These are phyloP conservation scores for Lithophane socia DNA, from an alignment of 2,888 invertebrate genomes.

Conservation along the genomic window DNA sequence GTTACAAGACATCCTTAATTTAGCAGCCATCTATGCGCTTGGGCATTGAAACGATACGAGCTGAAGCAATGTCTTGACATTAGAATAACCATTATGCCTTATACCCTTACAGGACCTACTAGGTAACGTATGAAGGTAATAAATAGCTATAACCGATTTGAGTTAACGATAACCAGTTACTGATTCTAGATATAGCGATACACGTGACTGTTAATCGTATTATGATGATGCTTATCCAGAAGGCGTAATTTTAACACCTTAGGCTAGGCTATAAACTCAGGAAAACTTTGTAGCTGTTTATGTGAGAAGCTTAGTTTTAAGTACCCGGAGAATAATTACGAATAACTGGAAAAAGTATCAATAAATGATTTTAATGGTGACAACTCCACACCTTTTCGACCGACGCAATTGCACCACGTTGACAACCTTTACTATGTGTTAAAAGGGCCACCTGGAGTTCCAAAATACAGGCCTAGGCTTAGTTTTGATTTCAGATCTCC, in stretches of 20 bases:
- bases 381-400: not conserved
- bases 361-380: not conserved
- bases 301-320: not conserved
- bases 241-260: not conserved
- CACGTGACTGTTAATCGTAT: not conserved
- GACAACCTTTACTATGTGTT: too few relatives aligned
- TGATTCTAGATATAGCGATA: not conserved
- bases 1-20: not conserved
- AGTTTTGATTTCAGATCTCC: too few relatives aligned
- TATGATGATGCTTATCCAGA: not conserved
- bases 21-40: not conserved
- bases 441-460: too few relatives aligned
- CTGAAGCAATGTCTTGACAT: not conserved
- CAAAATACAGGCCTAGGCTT: too few relatives aligned
- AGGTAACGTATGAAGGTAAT: not conserved
- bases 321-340: too few relatives aligned
- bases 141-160: slow-evolving; percentile 4
- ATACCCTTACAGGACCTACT: not conserved
- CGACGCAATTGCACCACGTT: too few relatives aligned
- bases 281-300: slow-evolving; percentile 10
- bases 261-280: not conserved
- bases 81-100: not conserved
- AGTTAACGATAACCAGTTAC: not conserved
- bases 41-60: not conserved
- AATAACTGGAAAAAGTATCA: not conserved